These are phyloP conservation scores for Hyles euphorbiae DNA, from an alignment of 1,140 invertebrate genomes.

Conservation along the genomic window DNA sequence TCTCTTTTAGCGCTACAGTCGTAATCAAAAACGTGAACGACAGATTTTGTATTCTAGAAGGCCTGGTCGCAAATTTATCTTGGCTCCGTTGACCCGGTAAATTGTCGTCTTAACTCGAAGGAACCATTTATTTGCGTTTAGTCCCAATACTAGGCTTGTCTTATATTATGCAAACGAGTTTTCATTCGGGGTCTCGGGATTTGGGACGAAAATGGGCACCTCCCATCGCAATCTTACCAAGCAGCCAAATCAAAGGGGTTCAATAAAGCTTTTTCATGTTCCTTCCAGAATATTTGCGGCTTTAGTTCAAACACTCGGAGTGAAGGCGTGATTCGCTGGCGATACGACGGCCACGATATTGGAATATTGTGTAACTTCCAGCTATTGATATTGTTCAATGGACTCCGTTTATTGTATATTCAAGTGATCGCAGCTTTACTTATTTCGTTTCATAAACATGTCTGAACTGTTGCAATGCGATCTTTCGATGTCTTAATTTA, in stretches of 20 bases:
- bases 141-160: slow-evolving; percentile 43
- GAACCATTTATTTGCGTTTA: slow-evolving; percentile 60
- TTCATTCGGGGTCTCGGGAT: slow-evolving; percentile 34
- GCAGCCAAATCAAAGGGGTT: slow-evolving; percentile 29
- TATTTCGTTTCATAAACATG: no score
- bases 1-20: neutral
- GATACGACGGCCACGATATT: no score
- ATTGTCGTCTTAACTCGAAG: slow-evolving; percentile 55
- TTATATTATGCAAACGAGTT: slow-evolving; percentile 57
- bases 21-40: slow-evolving; percentile 27
- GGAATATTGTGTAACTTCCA: slow-evolving; percentile 8
- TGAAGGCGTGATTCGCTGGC: neutral
- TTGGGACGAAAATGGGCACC: slow-evolving; percentile 21
- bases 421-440: no score
- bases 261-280: slow-evolving; percentile 23
- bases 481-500: no score
- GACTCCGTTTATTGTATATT: neutral
- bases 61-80: slow-evolving; percentile 46
- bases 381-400: slow-evolving; percentile 9
- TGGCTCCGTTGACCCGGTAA: slow-evolving; percentile 48
- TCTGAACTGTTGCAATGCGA: no score
- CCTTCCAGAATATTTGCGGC: slow-evolving; percentile 16
- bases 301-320: slow-evolving; percentile 10
- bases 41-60: slow-evolving; percentile 42
- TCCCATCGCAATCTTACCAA: slow-evolving; percentile 26